phyloP scores from a whole-genome alignment of 2,113 vertebrate genomes.

The Trichomycterus rosablanca region DNA sequence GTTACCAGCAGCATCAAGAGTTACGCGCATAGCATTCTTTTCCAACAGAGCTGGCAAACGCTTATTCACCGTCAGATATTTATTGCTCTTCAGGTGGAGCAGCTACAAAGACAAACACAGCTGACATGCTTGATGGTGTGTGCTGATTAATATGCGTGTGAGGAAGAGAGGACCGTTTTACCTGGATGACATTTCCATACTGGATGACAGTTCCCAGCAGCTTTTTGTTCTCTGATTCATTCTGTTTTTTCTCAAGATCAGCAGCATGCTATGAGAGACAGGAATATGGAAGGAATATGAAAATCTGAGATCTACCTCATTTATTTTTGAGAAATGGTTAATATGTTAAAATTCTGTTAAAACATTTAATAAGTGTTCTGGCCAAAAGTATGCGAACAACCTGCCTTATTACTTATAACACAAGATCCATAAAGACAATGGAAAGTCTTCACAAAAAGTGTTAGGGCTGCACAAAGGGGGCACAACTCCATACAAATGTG shows the following conservation, averaged over 20 bases:
- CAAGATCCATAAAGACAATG: too few relatives aligned
- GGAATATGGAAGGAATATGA: neutral
- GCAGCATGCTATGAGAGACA: conserved; percentile 80
- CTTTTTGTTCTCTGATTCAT: conserved; percentile 95
- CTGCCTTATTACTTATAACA: too few relatives aligned
- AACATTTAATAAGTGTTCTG: too few relatives aligned
- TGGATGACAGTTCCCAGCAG: conserved; percentile 91
- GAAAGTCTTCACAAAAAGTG: too few relatives aligned
- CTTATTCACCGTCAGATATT: conserved; percentile 98
- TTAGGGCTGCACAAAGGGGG: too few relatives aligned
- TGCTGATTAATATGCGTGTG: neutral
- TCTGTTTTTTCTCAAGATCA: conserved; percentile 97
- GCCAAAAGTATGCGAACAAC: too few relatives aligned
- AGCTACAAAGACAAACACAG: conserved; percentile 64
- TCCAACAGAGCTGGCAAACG: conserved; percentile 91
- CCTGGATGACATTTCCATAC: conserved; percentile 95
- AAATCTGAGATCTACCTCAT: neutral
- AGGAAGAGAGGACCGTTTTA: conserved; percentile 37
- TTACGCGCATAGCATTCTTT: conserved; percentile 98
- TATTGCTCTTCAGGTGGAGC: conserved; percentile 97
- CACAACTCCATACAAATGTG: too few relatives aligned
- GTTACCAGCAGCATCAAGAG: conserved; percentile 91
- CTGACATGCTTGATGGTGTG: neutral
- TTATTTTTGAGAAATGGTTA: too few relatives aligned
- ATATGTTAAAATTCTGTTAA: too few relatives aligned